A percentile compares a stretch with the other conserved stretches of the same genome.
Conservation (phyloP, 2,888 invertebrate species). For the Tetragonula carbonaria region DNA sequence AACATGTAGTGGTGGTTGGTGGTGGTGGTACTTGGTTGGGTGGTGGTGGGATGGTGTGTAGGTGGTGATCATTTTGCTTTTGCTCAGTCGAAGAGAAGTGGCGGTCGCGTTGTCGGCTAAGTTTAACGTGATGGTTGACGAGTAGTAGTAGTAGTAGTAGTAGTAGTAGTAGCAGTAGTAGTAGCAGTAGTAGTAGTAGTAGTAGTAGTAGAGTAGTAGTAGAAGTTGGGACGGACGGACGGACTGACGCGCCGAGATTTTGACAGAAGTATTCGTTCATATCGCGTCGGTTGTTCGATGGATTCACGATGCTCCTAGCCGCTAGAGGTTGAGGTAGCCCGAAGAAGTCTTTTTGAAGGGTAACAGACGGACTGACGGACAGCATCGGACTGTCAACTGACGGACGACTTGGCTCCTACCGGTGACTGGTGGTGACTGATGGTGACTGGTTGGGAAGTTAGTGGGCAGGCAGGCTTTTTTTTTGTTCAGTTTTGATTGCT, state of each 20-base stretch:
- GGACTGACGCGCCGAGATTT: constrained; percentile 79
- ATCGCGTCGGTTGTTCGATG: constrained; percentile 79
- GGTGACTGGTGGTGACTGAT: constrained; percentile 83
- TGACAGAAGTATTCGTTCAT: constrained; percentile 79
- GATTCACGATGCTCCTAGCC: constrained; percentile 80
- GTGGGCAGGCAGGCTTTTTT: constrained; percentile 83
- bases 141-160: constrained; percentile 79
- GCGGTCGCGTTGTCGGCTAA: constrained; percentile 80
- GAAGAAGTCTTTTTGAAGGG: constrained; percentile 79
- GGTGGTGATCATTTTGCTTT: constrained; percentile 83
- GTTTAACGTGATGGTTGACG: constrained; percentile 80
- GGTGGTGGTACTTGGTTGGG: constrained; percentile 81
- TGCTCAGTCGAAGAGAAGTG: constrained; percentile 83
- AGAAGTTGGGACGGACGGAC: constrained; percentile 79
- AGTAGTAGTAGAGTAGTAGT: constrained; percentile 75
- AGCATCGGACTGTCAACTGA: constrained; percentile 79
- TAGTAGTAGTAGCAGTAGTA: constrained; percentile 73
- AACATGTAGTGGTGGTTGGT: constrained; percentile 83
- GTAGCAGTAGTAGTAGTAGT: constrained; percentile 45
- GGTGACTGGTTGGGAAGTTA: constrained; percentile 84
- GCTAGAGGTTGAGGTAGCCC: constrained; percentile 80
- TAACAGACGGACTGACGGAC: constrained; percentile 77
- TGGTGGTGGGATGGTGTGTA: constrained; percentile 83
- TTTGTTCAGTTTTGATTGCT: constrained; percentile 80
- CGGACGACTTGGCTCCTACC: constrained; percentile 79